Evolutionary conservation across 2,888 invertebrate species (phyloP).

Genomic region (Aleiodes testaceus): DNA sequence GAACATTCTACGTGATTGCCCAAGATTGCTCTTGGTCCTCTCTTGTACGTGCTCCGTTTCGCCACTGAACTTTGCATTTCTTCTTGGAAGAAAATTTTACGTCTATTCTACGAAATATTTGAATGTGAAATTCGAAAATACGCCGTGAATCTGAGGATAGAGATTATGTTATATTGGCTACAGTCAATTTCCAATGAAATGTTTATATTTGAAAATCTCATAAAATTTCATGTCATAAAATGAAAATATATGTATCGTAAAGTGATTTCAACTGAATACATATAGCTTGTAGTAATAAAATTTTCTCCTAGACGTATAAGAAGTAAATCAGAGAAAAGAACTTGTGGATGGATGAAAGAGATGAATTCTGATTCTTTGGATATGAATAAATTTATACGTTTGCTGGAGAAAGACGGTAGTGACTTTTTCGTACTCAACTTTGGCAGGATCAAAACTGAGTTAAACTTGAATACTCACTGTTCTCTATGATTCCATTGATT

Average conservation of each 20-base stretch:
- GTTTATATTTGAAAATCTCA: conserved; percentile 26
- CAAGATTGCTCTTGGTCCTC: conserved; percentile 16
- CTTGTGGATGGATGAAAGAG: conserved; percentile 26
- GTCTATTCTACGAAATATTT: conserved; percentile 15
- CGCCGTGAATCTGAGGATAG: background rate
- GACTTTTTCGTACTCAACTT: conserved; percentile 35
- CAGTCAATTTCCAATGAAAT: conserved; percentile 19
- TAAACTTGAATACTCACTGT: conserved; percentile 20
- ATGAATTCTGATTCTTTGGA: conserved; percentile 36
- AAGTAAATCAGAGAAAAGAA: conserved; percentile 38
- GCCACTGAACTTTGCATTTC: conserved; percentile 35
- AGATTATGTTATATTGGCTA: conserved; percentile 11
- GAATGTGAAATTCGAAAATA: conserved; percentile 22
- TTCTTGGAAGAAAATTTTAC: conserved; percentile 13
- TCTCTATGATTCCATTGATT: conserved; percentile 12
- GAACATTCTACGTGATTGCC: conserved; percentile 39
- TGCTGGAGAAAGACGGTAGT: conserved; percentile 28
- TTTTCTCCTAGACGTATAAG: conserved; percentile 16
- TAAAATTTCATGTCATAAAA: conserved; percentile 11
- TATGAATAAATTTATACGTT: conserved; percentile 44
- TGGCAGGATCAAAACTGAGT: conserved; percentile 33
- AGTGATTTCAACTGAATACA: conserved; percentile 30
- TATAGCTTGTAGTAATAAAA: conserved; percentile 31
- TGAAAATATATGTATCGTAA: conserved; percentile 16
- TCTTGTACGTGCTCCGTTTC: conserved; percentile 33